Percentiles rank a stretch among this genome's conserved stretches.
Conservation (phyloP, 2,797 vertebrate genomes). For the Pristis pectinata region DNA sequence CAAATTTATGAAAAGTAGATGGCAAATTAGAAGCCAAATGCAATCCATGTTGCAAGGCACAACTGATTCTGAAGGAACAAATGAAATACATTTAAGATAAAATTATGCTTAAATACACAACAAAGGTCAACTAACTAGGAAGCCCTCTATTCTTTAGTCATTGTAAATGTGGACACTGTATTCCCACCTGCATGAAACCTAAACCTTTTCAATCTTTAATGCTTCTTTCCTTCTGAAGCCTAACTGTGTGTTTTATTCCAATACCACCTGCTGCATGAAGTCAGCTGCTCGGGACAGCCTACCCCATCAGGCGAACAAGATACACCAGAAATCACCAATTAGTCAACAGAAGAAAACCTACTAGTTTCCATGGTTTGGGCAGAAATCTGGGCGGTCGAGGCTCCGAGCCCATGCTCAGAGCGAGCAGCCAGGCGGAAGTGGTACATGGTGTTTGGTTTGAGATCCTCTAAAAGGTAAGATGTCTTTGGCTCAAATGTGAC, state of each 20-base stretch:
- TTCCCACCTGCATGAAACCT: neutral
- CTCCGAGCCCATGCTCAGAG: conserved; percentile 87
- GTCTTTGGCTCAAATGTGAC: conserved; percentile 85
- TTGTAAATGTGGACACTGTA: neutral
- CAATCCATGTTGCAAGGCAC: neutral
- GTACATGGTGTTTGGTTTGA: conserved; percentile 93
- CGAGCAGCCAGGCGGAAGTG: conserved; percentile 88
- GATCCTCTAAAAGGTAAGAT: conserved; percentile 84
- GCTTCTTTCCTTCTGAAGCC: conserved; percentile 40
- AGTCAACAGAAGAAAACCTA: conserved; percentile 80
- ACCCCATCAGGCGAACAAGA: conserved; percentile 9
- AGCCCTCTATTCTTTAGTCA: neutral
- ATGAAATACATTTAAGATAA: neutral
- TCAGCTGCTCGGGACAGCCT: conserved; percentile 13
- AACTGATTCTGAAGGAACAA: neutral
- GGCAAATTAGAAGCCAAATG: neutral
- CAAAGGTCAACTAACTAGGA: neutral
- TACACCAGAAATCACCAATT: conserved; percentile 37
- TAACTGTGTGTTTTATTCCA: neutral
- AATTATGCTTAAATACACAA: conserved; percentile 10
- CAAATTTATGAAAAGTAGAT: neutral
- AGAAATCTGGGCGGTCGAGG: conserved; percentile 91
- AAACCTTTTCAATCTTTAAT: neutral
- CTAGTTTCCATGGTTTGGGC: conserved; percentile 98
- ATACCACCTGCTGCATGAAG: neutral